phyloP scores from a whole-genome alignment of 2,797 vertebrate species.

The Halcyon chelicuti region DNA sequence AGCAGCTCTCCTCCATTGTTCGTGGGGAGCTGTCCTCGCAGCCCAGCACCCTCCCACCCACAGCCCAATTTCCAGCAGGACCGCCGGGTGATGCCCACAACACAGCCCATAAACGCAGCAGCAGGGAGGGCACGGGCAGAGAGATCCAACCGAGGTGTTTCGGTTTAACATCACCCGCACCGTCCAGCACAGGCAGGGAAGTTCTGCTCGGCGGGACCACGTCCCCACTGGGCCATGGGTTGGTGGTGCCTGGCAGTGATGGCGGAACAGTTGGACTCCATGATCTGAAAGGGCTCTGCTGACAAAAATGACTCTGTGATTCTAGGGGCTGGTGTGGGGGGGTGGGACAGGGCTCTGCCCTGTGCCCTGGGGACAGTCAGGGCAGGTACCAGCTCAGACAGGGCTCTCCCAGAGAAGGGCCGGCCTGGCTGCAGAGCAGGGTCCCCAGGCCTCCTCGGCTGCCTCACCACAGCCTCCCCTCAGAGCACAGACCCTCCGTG shows the following conservation, averaged over 20 bases:
- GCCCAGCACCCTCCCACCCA: too few species aligned
- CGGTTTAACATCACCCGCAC: background rate
- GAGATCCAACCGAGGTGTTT: accelerated
- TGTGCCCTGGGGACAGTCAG: background rate
- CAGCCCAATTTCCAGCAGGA: too few species aligned
- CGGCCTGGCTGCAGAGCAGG: background rate
- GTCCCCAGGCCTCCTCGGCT: background rate
- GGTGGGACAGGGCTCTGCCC: background rate
- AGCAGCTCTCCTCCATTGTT: accelerated
- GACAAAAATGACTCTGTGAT: background rate
- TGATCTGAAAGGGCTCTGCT: too few species aligned
- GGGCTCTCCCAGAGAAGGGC: too few species aligned
- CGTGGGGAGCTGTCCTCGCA: accelerated
- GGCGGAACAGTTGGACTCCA: background rate
- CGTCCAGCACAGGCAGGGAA: background rate
- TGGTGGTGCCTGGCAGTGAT: background rate
- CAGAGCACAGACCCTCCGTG: too few species aligned
- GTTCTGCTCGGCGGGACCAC: accelerated
- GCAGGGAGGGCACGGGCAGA: too few species aligned
- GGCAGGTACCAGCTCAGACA: background rate
- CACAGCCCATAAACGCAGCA: accelerated
- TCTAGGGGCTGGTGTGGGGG: background rate
- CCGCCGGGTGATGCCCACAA: background rate
- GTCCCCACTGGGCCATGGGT: too few species aligned
- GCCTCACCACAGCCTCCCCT: too few species aligned